Base-by-base conservation (phyloP, 2,797 vertebrate species). In the Eutrigla gurnardus region DNA sequence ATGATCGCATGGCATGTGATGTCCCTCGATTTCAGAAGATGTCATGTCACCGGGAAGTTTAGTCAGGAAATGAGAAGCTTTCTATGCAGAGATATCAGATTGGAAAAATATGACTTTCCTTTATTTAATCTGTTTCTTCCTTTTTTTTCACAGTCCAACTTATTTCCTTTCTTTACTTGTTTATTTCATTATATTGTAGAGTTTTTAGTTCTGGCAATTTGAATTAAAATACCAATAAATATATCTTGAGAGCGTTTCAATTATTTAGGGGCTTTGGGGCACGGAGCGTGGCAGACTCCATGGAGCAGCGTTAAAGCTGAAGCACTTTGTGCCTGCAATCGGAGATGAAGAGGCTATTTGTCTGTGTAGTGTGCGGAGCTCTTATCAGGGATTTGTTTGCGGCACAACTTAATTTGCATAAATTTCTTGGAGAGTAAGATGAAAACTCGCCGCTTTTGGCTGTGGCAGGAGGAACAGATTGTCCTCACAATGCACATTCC, bases 301-400 rank as follows among this genome's bases (percentile, higher is more conserved):
- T 17, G 73, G 75, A 82, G 84, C 79, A 18, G 76, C 17, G 74
- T 82, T 82, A 68, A 81, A 81, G 79, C 87, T n/a, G 63, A 59
- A 46, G 73, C 86, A 69, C 82, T 88, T 83, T 88, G 79, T 81
- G 82, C 79, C 70, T 77, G 86, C 81, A 80, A 77, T 87, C 62
- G 63, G 68, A 87, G 86, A 89, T 89, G 88, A 91, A 87, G 89
- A 88, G 80, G 88, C 83, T 77, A 85, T 89, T 89, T 89, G 86
- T 89, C 83, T 91, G 74, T 84, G 83, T 79, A 80, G 83, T 78
- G 80, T 78, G 70, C 80, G 52, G 14, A 70, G 78, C 86, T 84
- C 83, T 90, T 89, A 89, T 91, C 89, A 8, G 78, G 78, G 73
- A 85, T 91, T 91, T 91, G 89, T 88, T 89, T 88, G 83, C 57